Base-by-base conservation (phyloP, 2,113 vertebrate species). In the Rhabdornis inornatus region DNA sequence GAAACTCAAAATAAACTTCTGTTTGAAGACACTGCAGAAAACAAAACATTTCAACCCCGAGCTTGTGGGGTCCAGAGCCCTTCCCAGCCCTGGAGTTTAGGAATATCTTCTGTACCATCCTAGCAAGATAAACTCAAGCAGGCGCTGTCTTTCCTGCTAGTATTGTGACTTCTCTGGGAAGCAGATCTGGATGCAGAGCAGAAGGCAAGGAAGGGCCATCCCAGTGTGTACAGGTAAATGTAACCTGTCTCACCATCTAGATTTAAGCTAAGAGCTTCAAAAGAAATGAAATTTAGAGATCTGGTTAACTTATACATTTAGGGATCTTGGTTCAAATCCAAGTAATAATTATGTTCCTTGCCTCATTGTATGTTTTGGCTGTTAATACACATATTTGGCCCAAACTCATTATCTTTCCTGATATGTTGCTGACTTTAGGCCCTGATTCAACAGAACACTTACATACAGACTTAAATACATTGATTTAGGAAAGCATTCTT, bases 1-100 rank as follows among this genome's bases (percentile, higher is more conserved):
- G 63, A 92, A 95, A 86, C 78, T 94, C 81, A 86, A 69, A 95
- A 93, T 69, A 96, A 93, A 90, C 50, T 68, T 93, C 83, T 59
- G 10, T 60, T 89, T 86, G 65, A 88, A 93, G 80, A 79, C 31
- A 37, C 33, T 53, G 80, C 65, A 56, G 42, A 70, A 86, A 70
- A 80, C 31, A 78, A 83, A 88, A 81, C 15, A 57, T 50, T 74
- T 74, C 35, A 74, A 33, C 15, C 49, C 25, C 10, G 28, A 66
- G 52, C 15, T 60, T 75, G 37, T 22, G 50, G 35, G 24, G 27
- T 66, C 12, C 44, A 53, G 40, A 70, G 53, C 21, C 23, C 35
- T 79, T 63, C 27, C 37, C 33, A 47, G 19, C n/a, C 87, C 64
- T 63, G 69, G 33, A n/a, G 9, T 42, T 71, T 16, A 71, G 31